Evolutionary conservation across 2,888 invertebrate species (phyloP).

Genomic region (Lasioglossum malachurum): DNA sequence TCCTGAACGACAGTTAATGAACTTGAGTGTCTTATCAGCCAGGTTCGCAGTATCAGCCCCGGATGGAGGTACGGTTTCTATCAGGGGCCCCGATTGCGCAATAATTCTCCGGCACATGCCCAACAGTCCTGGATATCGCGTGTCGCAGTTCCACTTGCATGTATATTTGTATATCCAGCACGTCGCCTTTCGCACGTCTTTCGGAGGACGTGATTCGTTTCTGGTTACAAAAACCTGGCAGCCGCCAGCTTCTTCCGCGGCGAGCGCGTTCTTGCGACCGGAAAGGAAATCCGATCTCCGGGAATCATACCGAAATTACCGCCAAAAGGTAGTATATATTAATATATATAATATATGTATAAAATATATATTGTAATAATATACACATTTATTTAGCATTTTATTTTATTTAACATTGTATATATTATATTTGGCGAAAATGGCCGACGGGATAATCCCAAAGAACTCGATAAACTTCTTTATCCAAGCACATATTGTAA

Average conservation of each 20-base stretch:
- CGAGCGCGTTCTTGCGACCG: constrained; percentile 29
- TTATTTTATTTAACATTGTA: too few species aligned
- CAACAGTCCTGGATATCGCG: constrained; percentile 36
- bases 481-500: too few species aligned
- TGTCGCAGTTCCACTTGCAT: constrained; percentile 17
- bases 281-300: constrained; percentile 29
- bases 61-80: constrained; percentile 22
- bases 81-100: constrained; percentile 26
- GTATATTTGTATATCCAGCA: constrained; percentile 7
- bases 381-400: too few species aligned
- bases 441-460: too few species aligned
- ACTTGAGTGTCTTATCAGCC: background rate
- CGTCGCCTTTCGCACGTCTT: constrained; percentile 42
- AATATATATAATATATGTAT: too few species aligned
- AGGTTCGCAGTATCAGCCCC: constrained; percentile 10
- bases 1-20: background rate
- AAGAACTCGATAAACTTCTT: too few species aligned
- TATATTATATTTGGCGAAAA: too few species aligned
- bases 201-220: constrained; percentile 44
- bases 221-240: constrained; percentile 34
- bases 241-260: constrained; percentile 23
- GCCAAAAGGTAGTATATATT: too few species aligned
- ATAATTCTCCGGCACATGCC: constrained; percentile 31
- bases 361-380: too few species aligned
- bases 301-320: too few species aligned